These are phyloP conservation scores for Beris morrisii DNA, from an alignment of 2,888 invertebrate genomes.

Conservation along the genomic window DNA sequence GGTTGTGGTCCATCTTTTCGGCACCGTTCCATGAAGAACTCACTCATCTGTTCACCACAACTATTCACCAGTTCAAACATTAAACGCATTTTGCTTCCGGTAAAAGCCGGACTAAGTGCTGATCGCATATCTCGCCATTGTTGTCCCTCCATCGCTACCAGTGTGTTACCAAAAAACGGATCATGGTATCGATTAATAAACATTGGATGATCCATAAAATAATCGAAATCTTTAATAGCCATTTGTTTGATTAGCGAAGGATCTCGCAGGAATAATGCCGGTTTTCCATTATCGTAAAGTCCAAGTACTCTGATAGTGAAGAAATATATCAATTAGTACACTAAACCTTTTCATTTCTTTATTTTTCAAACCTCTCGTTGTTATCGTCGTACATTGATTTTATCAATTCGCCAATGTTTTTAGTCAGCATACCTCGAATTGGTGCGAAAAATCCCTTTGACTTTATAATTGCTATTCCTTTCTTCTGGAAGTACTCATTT, in stretches of 20 bases:
- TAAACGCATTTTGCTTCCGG: slow-evolving; percentile 57
- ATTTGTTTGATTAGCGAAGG: slow-evolving; percentile 6
- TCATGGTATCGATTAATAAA: background rate
- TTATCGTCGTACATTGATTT: background rate
- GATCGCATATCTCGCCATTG: slow-evolving; percentile 56
- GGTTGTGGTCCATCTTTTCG: background rate
- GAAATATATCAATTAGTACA: background rate
- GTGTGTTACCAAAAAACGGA: background rate
- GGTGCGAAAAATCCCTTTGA: too few species aligned
- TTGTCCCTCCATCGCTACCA: slow-evolving; percentile 52
- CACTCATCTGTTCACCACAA: background rate
- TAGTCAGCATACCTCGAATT: too few species aligned
- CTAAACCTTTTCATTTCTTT: background rate
- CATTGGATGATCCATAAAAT: background rate
- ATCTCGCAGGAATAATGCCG: slow-evolving; percentile 39
- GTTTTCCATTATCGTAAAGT: slow-evolving; percentile 34
- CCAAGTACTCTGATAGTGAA: background rate
- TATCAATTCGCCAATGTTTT: too few species aligned
- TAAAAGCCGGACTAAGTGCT: slow-evolving; percentile 57
- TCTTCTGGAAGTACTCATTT: too few species aligned
- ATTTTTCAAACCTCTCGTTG: background rate
- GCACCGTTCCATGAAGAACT: slow-evolving; percentile 6
- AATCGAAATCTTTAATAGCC: slow-evolving; percentile 12
- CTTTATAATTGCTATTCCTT: too few species aligned
- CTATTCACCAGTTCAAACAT: slow-evolving; percentile 49